These are phyloP conservation scores for Carcina quercana DNA, from an alignment of 2,888 invertebrate species.

Conservation along the genomic window DNA sequence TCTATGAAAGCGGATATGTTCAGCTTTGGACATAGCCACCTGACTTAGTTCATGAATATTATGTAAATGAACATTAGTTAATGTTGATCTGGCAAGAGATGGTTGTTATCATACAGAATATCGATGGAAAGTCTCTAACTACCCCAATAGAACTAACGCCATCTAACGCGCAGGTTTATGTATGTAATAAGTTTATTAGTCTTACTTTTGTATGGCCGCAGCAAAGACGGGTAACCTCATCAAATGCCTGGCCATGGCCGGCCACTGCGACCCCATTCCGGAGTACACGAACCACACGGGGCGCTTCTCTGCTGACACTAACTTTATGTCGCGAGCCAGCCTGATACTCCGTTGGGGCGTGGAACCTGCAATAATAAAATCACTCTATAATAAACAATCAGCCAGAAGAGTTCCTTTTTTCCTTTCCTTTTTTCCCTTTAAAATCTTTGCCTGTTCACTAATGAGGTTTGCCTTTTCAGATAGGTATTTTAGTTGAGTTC, in stretches of 20 bases:
- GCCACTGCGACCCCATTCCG: slow-evolving; percentile 79
- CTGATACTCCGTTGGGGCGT: slow-evolving; percentile 48
- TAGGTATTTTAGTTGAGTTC: neutral
- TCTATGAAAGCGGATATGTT: too few relatives aligned
- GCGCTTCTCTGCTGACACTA: slow-evolving; percentile 76
- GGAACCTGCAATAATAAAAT: slow-evolving; percentile 30
- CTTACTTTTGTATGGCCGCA: slow-evolving; percentile 39
- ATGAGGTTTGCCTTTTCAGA: neutral
- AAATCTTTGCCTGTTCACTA: neutral
- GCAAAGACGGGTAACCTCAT: slow-evolving; percentile 72
- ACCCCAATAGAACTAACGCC: neutral
- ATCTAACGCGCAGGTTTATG: neutral
- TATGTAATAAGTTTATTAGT: neutral
- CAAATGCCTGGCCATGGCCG: slow-evolving; percentile 73
- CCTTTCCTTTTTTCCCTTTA: too few relatives aligned
- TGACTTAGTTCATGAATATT: neutral
- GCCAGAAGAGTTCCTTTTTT: too few relatives aligned
- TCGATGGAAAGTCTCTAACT: neutral
- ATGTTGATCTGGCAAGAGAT: neutral
- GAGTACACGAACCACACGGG: slow-evolving; percentile 84
- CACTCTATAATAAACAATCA: neutral
- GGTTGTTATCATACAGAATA: neutral
- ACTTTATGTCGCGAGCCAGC: slow-evolving; percentile 67
- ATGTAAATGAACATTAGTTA: neutral
- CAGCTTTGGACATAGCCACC: too few relatives aligned